These are phyloP conservation scores for Lutjanus campechanus DNA, from an alignment of 2,797 vertebrate species.

Conservation along the genomic window DNA sequence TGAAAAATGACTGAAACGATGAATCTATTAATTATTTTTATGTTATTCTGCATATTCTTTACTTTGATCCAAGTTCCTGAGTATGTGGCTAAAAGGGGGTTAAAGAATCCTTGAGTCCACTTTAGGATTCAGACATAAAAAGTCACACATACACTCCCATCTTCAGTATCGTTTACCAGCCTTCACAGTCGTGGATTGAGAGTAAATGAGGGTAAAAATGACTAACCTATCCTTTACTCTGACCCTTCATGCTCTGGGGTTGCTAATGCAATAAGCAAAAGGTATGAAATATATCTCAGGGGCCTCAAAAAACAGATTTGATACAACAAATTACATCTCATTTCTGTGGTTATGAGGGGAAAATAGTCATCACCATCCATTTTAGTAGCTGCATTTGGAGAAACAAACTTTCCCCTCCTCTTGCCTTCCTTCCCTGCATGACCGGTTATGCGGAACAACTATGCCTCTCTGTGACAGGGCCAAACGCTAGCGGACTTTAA, in stretches of 20 bases:
- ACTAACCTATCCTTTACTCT: constrained; percentile 8
- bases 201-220: constrained; percentile 10
- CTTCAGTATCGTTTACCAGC: not conserved
- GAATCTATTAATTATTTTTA: constrained; percentile 9
- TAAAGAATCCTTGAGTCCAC: constrained; percentile 8
- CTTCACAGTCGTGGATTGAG: not conserved
- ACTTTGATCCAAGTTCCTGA: constrained; percentile 24
- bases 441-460: constrained; percentile 65
- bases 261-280: constrained; percentile 22
- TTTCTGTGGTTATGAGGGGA: constrained; percentile 55
- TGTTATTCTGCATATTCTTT: constrained; percentile 5
- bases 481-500: constrained; percentile 75
- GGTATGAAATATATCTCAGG: constrained; percentile 23
- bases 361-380: constrained; percentile 63
- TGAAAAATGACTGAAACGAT: too few species aligned
- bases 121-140: constrained; percentile 20
- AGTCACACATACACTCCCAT: not conserved
- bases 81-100: constrained; percentile 17
- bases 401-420: constrained; percentile 64
- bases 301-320: constrained; percentile 18
- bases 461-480: constrained; percentile 73
- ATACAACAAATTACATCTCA: constrained; percentile 54
- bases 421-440: constrained; percentile 59
- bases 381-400: constrained; percentile 58
- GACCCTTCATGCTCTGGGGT: not conserved